Evolutionary conservation across 2,113 vertebrate genomes (phyloP), one percentile per base, ranked within the genome.

Genomic region (Indicator indicator): DNA sequence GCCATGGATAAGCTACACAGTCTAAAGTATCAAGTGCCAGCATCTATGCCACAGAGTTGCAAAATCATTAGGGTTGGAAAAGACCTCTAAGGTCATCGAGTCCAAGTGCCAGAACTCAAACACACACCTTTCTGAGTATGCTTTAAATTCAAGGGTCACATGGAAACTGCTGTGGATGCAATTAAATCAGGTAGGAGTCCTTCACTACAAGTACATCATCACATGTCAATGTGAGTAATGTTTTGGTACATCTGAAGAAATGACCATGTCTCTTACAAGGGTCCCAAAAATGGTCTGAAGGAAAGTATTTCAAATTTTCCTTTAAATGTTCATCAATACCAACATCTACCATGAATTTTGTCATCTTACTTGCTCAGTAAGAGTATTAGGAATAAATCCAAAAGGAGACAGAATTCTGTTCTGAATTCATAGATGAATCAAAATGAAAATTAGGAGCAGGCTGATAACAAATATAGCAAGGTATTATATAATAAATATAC

Each of bases 91-190:
- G 42, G 42, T 44, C 42, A 44, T 16, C 42, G 16, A 44, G 42
- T 44, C 42, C 42, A 0, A 1, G 36, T 23, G 36, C 14, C 19
- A 69, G 32, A 82, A 65, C 27, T 40, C 2, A 1, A 38, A 48
- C 54, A 91, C 16, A 30, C 11, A 12, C 8, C 19, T 44, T 46
- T 12, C 46, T 24, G 16, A 5, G 13, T 5, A 33, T 0, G 0
- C 14, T 52, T 52, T 56, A 84, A 55, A 21, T 55, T 72, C 21
- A 76, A 33, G 32, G 32, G 33, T 26, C 33, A 42, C 0, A 0
- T 4, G 44, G 36, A 73, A 91, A 79, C 64, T 74, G 46, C 55
- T 52, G 42, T 38, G 38, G 5, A 46, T 55, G 27, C 50, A 52
- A 87, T 30, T 9, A 86, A 26, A 50, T 33, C 32, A 26, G 60